Percentiles rank a stretch among this genome's conserved stretches.
These are phyloP conservation scores for Synanthedon formicaeformis DNA, from an alignment of 2,888 invertebrate species.

Conservation along the genomic window DNA sequence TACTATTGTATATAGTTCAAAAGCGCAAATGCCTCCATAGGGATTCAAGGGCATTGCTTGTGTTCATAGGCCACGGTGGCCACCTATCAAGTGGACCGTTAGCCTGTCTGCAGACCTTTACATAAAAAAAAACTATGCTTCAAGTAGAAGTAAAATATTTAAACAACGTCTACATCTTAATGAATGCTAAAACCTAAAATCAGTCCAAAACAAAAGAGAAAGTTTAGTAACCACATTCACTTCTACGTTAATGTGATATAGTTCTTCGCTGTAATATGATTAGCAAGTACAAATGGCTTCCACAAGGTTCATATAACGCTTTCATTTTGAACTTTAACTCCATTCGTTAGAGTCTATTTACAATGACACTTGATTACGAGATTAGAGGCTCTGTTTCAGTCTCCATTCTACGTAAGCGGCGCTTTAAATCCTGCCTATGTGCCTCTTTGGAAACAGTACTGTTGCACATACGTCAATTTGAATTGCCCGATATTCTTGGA, in stretches of 20 bases:
- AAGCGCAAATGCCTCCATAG: too few relatives aligned
- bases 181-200: too few relatives aligned
- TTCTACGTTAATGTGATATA: slow-evolving; percentile 2
- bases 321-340: slow-evolving; percentile 9
- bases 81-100: too few relatives aligned
- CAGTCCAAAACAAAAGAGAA: not conserved
- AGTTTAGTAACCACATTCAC: not conserved
- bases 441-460: slow-evolving; percentile 24
- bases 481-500: slow-evolving; percentile 42
- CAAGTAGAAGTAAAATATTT: too few relatives aligned
- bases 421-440: slow-evolving; percentile 28
- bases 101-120: too few relatives aligned
- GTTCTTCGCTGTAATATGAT: slow-evolving; percentile 26
- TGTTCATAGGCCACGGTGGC: too few relatives aligned
- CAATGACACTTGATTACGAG: slow-evolving; percentile 7
- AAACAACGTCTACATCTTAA: too few relatives aligned
- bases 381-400: slow-evolving; percentile 21
- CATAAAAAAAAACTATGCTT: too few relatives aligned
- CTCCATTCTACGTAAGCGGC: slow-evolving; percentile 12
- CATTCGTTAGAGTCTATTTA: slow-evolving; percentile 16
- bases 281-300: slow-evolving; percentile 32
- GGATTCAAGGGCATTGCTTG: too few relatives aligned
- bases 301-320: slow-evolving; percentile 11
- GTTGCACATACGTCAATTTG: slow-evolving; percentile 33
- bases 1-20: too few relatives aligned